Conservation (phyloP, 2,113 vertebrate genomes). For the Takifugu bimaculatus region DNA sequence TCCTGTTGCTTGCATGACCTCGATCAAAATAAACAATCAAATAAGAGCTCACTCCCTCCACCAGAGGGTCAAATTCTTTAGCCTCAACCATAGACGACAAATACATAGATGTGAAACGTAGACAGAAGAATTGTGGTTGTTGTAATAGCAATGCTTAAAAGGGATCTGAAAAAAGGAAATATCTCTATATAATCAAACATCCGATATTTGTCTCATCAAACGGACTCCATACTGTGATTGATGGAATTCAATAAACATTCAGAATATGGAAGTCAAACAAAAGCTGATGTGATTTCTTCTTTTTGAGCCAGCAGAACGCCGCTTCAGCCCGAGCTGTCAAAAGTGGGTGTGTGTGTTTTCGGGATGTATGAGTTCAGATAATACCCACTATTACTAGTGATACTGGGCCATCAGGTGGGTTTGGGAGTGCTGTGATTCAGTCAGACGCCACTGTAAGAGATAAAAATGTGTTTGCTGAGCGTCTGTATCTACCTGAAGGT, state of each 20-base stretch:
- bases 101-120: background rate
- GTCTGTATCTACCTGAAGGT: slow-evolving; percentile 19
- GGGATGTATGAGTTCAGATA: slow-evolving; percentile 7
- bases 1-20: slow-evolving; percentile 17
- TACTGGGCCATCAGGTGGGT: background rate
- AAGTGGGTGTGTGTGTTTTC: slow-evolving; percentile 4
- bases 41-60: slow-evolving; percentile 5
- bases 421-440: background rate
- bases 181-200: background rate
- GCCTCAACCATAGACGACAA: background rate
- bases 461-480: slow-evolving; percentile 1
- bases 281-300: slow-evolving; percentile 61
- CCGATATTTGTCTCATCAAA: slow-evolving; percentile 42
- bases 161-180: background rate
- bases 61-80: background rate
- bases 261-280: slow-evolving; percentile 58
- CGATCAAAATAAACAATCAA: background rate
- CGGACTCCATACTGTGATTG: slow-evolving; percentile 56
- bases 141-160: slow-evolving; percentile 8
- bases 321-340: slow-evolving; percentile 6
- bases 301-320: slow-evolving; percentile 14
- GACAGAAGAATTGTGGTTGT: slow-evolving; percentile 1
- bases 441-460: slow-evolving; percentile 1
- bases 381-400: background rate
- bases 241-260: slow-evolving; percentile 65